Evolutionary conservation across 92 coral and sea anemone species (phyloP).

Genomic region (Porites lobata): DNA sequence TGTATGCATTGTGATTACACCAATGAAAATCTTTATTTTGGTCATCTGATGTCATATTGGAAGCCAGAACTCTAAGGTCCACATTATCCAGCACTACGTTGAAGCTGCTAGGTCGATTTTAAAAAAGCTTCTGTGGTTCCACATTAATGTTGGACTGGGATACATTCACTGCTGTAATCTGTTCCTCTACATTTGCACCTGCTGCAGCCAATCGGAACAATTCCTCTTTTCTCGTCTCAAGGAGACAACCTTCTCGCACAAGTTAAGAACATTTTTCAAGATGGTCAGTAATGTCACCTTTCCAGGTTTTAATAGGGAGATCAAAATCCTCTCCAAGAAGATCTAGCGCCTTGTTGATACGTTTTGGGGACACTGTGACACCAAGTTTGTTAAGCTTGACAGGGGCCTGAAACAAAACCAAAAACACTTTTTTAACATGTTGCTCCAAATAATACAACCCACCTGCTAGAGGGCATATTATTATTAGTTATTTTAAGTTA

Average conservation of each 20-base stretch:
- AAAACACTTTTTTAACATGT: background rate
- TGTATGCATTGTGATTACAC: constrained; percentile 63
- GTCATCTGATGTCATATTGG: constrained; percentile 71
- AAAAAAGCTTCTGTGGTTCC: constrained; percentile 11
- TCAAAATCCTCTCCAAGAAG: background rate
- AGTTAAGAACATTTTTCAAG: background rate
- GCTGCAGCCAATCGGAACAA: background rate
- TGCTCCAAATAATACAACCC: background rate
- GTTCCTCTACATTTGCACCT: background rate
- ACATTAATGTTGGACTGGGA: background rate
- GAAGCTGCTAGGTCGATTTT: background rate
- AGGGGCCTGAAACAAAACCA: constrained; percentile 51
- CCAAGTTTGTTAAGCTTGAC: constrained; percentile 59
- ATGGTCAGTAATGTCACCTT: too few relatives aligned
- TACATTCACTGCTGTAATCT: background rate
- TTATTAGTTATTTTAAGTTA: background rate
- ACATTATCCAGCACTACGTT: constrained; percentile 46
- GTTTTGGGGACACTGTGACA: constrained; percentile 68
- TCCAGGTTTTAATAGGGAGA: background rate
- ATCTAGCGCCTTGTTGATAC: constrained; percentile 65
- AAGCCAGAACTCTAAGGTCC: constrained; percentile 48
- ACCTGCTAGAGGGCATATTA: background rate
- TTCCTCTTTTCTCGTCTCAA: background rate
- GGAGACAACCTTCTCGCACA: background rate
- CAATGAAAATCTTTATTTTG: constrained; percentile 74